These are phyloP conservation scores for Tipula unca DNA, from an alignment of 2,888 invertebrate species.

Conservation along the genomic window DNA sequence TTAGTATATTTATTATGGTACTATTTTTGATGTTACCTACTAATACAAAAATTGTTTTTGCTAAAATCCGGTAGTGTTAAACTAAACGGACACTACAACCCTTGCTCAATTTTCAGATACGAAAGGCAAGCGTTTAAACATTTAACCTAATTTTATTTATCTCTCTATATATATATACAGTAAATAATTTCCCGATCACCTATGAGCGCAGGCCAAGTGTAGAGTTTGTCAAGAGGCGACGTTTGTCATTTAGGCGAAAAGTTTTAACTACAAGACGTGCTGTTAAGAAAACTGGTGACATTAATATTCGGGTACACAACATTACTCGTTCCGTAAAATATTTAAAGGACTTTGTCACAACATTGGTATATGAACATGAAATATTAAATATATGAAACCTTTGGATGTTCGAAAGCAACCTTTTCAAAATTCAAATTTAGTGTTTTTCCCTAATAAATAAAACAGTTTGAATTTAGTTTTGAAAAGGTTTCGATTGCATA, in stretches of 20 bases:
- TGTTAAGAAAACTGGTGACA: constrained; percentile 23
- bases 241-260: not conserved
- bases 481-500: too few relatives aligned
- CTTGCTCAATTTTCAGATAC: not conserved
- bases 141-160: not conserved
- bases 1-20: not conserved
- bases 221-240: not conserved
- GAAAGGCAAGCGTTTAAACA: not conserved
- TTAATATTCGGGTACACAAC: constrained; percentile 22
- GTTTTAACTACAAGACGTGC: constrained; percentile 17
- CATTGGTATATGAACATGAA: constrained; percentile 79
- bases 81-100: too few relatives aligned
- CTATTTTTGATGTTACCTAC: not conserved
- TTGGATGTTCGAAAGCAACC: too few relatives aligned
- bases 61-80: too few relatives aligned
- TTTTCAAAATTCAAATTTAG: too few relatives aligned
- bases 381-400: too few relatives aligned
- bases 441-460: too few relatives aligned
- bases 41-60: too few relatives aligned
- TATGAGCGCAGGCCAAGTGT: not conserved
- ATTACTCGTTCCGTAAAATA: constrained; percentile 54
- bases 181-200: not conserved
- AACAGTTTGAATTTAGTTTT: too few relatives aligned
- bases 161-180: not conserved
- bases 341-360: constrained; percentile 71